Conservation (phyloP, 2,888 invertebrate species). For the Melanophora roralis region DNA sequence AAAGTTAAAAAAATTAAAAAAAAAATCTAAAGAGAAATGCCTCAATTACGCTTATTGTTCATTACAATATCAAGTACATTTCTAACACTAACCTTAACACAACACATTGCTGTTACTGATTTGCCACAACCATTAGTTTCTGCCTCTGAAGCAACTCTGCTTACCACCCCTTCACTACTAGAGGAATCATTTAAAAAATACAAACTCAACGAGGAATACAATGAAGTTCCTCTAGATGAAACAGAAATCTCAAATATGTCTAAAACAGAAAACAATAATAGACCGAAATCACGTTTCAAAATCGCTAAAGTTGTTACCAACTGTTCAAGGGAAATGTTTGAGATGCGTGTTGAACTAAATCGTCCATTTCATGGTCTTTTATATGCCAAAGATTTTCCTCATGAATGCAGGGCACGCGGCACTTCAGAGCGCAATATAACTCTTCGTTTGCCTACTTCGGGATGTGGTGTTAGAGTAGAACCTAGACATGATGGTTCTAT, state of each 20-base stretch:
- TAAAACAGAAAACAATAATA: conserved; percentile 28
- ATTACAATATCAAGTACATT: conserved; percentile 65
- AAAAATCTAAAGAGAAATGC: conserved; percentile 45
- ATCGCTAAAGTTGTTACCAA: conserved; percentile 80
- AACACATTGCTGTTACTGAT: conserved; percentile 33
- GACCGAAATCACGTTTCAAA: conserved; percentile 77
- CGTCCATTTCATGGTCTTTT: conserved; percentile 83
- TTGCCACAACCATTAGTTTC: conserved; percentile 63
- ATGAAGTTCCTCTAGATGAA: conserved; percentile 34
- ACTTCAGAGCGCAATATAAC: conserved; percentile 68
- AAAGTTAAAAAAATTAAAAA: conserved; percentile 12
- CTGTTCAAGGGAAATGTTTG: conserved; percentile 82
- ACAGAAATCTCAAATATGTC: conserved; percentile 38
- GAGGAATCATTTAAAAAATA: conserved; percentile 11
- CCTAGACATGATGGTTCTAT: conserved; percentile 78
- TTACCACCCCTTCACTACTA: conserved; percentile 64
- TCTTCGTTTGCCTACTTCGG: conserved; percentile 74
- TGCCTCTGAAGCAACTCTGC: conserved; percentile 67
- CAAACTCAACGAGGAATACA: conserved; percentile 21
- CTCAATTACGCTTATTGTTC: conserved; percentile 68
- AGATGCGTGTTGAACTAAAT: conserved; percentile 80
- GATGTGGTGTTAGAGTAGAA: conserved; percentile 84
- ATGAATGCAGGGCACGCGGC: conserved; percentile 84
- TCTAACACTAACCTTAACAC: neutral
- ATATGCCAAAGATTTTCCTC: conserved; percentile 86